A percentile compares a stretch with the other conserved stretches of the same genome.
phyloP scores from a whole-genome alignment of 2,797 vertebrate species.

The Sebastes kiyomatsui region DNA sequence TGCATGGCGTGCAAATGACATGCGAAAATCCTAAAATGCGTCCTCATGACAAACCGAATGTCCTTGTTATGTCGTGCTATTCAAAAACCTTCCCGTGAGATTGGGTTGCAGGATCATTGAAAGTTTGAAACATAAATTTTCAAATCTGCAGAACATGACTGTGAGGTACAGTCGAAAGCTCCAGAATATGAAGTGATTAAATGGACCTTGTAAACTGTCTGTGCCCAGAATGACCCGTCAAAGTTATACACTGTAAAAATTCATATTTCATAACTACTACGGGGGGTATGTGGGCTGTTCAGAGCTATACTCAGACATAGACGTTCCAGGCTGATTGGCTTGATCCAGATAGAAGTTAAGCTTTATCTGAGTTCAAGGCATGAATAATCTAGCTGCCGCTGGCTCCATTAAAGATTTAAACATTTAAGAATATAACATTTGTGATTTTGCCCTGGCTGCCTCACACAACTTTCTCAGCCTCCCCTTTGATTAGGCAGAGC shows the following conservation, averaged over 20 bases:
- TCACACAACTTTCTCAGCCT: neutral
- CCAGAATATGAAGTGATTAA: neutral
- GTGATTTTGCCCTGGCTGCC: neutral
- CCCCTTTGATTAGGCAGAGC: slow-evolving; percentile 8
- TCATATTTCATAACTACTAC: neutral
- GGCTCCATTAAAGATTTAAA: slow-evolving; percentile 30
- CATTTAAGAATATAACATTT: slow-evolving; percentile 2
- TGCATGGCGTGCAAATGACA: too few species aligned
- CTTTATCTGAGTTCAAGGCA: slow-evolving; percentile 17
- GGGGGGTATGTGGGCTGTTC: neutral
- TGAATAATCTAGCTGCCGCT: slow-evolving; percentile 20
- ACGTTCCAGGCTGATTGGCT: neutral
- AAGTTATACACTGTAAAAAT: neutral
- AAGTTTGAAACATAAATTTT: neutral
- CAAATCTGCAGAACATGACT: neutral
- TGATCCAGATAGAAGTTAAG: slow-evolving; percentile 16
- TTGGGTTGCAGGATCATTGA: neutral
- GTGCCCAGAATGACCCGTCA: neutral
- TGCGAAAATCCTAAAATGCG: too few species aligned
- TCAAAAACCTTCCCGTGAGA: too few species aligned
- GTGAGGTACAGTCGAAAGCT: neutral
- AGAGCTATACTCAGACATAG: neutral
- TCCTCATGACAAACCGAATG: too few species aligned
- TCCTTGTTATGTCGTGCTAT: too few species aligned
- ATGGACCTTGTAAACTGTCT: neutral